phyloP scores from a whole-genome alignment of 2,888 invertebrate genomes.

The Thera obeliscata region DNA sequence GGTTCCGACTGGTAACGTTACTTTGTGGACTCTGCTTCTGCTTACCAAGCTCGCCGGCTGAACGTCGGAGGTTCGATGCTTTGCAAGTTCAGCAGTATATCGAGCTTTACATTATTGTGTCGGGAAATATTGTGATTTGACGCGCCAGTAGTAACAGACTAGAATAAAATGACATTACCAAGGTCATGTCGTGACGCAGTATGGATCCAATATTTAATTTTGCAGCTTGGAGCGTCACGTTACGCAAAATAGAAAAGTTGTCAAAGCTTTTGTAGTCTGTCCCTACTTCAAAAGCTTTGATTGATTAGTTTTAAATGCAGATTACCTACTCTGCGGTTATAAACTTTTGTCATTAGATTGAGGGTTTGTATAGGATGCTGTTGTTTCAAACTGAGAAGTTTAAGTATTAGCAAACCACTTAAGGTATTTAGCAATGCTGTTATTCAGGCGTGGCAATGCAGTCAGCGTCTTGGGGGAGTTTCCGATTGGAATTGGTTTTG shows the following conservation, averaged over 20 bases:
- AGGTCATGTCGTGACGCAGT: too few relatives aligned
- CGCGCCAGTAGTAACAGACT: too few relatives aligned
- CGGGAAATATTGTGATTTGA: too few relatives aligned
- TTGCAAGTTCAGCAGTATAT: slow-evolving; percentile 12
- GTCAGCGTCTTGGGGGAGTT: too few relatives aligned
- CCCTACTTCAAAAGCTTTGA: slow-evolving; percentile 34
- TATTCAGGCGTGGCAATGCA: too few relatives aligned
- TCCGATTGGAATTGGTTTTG: too few relatives aligned
- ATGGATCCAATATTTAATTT: too few relatives aligned
- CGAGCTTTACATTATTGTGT: slow-evolving; percentile 12
- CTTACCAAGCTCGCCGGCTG: not conserved
- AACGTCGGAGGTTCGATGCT: not conserved
- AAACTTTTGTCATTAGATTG: slow-evolving; percentile 33
- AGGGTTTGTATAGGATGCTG: slow-evolving; percentile 2
- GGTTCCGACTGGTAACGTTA: slow-evolving; percentile 52
- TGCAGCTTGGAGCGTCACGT: too few relatives aligned
- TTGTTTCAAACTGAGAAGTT: not conserved
- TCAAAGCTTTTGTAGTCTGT: slow-evolving; percentile 47
- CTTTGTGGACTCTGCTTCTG: slow-evolving; percentile 8
- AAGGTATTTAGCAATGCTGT: too few relatives aligned
- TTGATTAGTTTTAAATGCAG: slow-evolving; percentile 38
- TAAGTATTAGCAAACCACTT: too few relatives aligned
- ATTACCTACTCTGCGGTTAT: slow-evolving; percentile 26
- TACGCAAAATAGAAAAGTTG: slow-evolving; percentile 32
- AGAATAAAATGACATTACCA: too few relatives aligned